Base-by-base conservation (phyloP, 1,140 invertebrate species). In the Drosophila sulfurigaster region DNA sequence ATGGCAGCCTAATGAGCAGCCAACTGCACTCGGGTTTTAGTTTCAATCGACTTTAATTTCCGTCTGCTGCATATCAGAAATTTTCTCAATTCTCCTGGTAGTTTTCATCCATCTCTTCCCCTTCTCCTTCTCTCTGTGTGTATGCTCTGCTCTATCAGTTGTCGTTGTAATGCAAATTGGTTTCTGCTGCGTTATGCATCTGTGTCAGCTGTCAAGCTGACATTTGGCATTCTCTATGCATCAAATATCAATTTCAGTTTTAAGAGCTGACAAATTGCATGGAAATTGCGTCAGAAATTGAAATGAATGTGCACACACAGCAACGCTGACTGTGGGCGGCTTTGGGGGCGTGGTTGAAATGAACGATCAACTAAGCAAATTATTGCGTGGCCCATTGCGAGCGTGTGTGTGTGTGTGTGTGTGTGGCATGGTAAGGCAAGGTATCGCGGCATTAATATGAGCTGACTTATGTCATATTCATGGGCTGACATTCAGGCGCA, bases 401-500 rank as follows among this genome's bases (percentile, higher is more conserved):
- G 3, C 15, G 51, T 70, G 25, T 41, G 38, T 41, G 38, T 41
- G 25, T 41, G 38, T 41, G 38, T 41, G 38, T 13, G 30, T 67
- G 45, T 41, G 16, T 30, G 45, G 25, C 25, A 35, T 20, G 20
- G 20, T 20, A 20, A 20, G 20, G 20, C 20, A 20, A 20, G 20
- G 20, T 20, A 20, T 20, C 20, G 20, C 20, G 20, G 62, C 35
- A 54, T 70, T 70, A 70, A 63, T 68, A 43, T 52, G 57, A 45
- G 41, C 28, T 38, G 62, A 86, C 76, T 88, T 82, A 74, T 86
- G 83, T 88, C 82, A 86, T 88, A 82, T 71, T 72, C 79, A 86
- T 71, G 71, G 52, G 66, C 78, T 3, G 3, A 10, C 52, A 20
- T 20, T 5, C 32, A 10, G 25, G 20, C 20, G 20, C 45, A n/a